phyloP scores from a whole-genome alignment of 1,140 invertebrate species.

The Meloidogyne floridensis region DNA sequence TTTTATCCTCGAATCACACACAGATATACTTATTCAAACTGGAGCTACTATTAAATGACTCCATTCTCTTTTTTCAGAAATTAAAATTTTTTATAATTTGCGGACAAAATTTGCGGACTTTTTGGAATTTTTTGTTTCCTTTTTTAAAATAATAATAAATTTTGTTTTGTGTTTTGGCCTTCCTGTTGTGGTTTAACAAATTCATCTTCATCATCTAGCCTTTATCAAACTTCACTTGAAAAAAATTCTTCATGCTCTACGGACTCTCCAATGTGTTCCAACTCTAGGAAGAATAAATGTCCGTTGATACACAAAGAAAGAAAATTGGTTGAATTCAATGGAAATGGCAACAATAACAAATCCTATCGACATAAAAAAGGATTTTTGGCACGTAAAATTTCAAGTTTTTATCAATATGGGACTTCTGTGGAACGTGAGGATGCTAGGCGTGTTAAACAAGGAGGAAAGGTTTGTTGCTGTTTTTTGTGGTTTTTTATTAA shows the following conservation, averaged over 20 bases:
- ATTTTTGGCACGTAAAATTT: conserved; percentile 27
- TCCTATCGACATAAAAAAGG: conserved; percentile 10
- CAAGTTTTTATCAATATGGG: conserved; percentile 26
- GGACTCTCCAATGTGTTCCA: not conserved
- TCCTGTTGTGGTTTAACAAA: conserved; percentile 3
- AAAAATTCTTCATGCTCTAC: not conserved
- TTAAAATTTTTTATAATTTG: too few species aligned
- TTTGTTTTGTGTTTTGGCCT: conserved; percentile 10
- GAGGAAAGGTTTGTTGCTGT: conserved; percentile 21
- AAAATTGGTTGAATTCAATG: not conserved
- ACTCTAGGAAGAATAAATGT: not conserved
- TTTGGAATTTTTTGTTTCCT: not conserved
- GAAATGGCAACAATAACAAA: not conserved
- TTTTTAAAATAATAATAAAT: conserved; percentile 1
- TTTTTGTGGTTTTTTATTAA: conserved; percentile 39
- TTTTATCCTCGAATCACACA: too few species aligned
- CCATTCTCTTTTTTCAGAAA: too few species aligned
- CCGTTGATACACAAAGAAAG: not conserved
- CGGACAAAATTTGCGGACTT: too few species aligned
- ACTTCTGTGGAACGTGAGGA: not conserved
- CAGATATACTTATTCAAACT: too few species aligned
- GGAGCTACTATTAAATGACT: too few species aligned
- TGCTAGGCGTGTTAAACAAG: not conserved
- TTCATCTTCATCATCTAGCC: not conserved
- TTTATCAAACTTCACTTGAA: not conserved